phyloP scores from a whole-genome alignment of 2,113 vertebrate genomes.

The Cryptomyrus ogoouensis region DNA sequence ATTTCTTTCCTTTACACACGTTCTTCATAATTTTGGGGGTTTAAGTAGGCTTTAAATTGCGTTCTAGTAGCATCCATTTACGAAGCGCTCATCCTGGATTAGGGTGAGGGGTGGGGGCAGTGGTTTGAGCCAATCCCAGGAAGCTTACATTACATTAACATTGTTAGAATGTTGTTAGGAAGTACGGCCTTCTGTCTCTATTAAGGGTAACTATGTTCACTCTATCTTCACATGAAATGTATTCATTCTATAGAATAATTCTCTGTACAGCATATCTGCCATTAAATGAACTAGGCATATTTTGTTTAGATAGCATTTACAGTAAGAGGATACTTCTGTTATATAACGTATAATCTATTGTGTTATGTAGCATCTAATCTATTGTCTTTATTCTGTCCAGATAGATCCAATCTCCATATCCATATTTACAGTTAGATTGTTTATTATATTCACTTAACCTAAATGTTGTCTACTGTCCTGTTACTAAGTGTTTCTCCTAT shows the following conservation, averaged over 20 bases:
- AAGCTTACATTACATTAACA: background rate
- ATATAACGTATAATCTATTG: background rate
- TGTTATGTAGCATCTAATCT: background rate
- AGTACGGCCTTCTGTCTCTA: background rate
- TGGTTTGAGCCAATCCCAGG: background rate
- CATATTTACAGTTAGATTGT: background rate
- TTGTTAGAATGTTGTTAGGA: background rate
- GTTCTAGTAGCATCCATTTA: background rate
- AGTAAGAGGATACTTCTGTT: background rate
- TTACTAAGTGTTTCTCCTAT: background rate
- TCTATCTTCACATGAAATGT: background rate
- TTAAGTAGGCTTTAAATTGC: background rate
- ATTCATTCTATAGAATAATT: background rate
- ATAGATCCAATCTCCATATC: background rate
- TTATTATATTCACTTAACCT: background rate
- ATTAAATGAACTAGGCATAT: background rate
- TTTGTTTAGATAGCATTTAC: background rate
- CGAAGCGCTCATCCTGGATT: background rate
- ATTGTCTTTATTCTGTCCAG: background rate
- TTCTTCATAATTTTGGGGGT: background rate
- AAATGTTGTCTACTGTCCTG: background rate
- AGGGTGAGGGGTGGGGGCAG: background rate
- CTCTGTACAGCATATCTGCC: background rate
- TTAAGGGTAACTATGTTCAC: background rate
- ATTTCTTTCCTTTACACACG: background rate